Percentiles rank a stretch among this genome's conserved stretches.
phyloP scores from a whole-genome alignment of 1,140 invertebrate genomes.

The Rhysida immarginata region DNA sequence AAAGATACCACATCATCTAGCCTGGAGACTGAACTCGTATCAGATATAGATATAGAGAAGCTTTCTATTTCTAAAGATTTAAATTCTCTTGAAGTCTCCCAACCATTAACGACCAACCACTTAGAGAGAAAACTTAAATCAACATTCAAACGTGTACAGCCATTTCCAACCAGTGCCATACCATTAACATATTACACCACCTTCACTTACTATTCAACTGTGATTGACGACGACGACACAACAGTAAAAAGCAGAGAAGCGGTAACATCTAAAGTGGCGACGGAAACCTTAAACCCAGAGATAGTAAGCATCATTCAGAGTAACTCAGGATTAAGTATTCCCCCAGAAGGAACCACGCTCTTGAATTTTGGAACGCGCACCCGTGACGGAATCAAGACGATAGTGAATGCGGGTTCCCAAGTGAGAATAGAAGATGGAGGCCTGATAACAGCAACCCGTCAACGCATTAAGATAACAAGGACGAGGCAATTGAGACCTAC shows the following conservation, averaged over 20 bases:
- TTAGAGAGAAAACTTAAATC: too few relatives aligned
- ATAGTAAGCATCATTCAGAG: background rate
- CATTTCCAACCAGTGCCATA: background rate
- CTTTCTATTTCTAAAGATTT: too few relatives aligned
- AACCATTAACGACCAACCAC: too few relatives aligned
- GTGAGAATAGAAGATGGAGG: background rate
- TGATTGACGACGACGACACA: conserved; percentile 52
- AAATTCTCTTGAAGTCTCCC: too few relatives aligned
- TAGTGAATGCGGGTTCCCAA: conserved; percentile 1
- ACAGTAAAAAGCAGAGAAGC: conserved; percentile 12
- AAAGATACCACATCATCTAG: too few relatives aligned
- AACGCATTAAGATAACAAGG: background rate
- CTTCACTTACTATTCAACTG: conserved; percentile 77
- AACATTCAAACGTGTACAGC: background rate
- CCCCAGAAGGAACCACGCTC: background rate
- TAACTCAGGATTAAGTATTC: background rate
- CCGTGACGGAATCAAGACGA: background rate
- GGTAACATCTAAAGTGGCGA: background rate
- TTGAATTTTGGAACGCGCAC: background rate
- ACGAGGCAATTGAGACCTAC: background rate
- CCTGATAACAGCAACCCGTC: background rate
- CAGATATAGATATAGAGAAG: too few relatives aligned
- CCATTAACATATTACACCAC: conserved; percentile 47
- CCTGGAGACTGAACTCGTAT: too few relatives aligned
- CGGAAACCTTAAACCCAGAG: background rate